These are phyloP conservation scores for Cavia aperea DNA, from an alignment of 2,113 vertebrate species.

Conservation along the genomic window DNA sequence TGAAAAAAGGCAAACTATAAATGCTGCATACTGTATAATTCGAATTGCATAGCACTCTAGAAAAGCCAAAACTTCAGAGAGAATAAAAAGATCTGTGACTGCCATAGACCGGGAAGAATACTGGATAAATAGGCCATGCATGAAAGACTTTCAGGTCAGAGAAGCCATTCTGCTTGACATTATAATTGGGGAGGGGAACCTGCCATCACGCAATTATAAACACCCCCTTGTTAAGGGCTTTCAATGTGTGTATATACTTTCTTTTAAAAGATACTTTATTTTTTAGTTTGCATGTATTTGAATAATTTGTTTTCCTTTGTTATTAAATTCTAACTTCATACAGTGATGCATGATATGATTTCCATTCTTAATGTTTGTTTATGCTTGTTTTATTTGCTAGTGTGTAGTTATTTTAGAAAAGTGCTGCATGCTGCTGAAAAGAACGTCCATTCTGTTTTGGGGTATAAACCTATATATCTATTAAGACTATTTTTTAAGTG, in stretches of 20 bases:
- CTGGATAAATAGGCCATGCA: background rate
- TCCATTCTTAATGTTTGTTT: no score
- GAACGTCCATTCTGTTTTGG: no score
- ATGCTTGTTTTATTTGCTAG: no score
- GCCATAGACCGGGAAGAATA: background rate
- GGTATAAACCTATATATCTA: no score
- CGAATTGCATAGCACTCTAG: background rate
- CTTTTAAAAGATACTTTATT: no score
- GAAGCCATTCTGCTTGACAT: background rate
- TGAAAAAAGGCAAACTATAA: conserved; percentile 5
- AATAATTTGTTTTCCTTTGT: no score
- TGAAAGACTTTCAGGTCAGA: background rate
- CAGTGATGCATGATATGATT: no score
- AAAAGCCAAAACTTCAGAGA: background rate
- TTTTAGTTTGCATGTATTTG: no score
- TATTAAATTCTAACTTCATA: no score
- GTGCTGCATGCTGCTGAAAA: no score
- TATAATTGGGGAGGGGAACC: background rate
- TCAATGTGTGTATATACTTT: background rate
- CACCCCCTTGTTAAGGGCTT: background rate
- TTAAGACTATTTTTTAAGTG: no score
- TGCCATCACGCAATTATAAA: background rate
- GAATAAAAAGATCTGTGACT: background rate
- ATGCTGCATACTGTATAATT: background rate
- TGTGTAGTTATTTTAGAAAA: no score